phyloP scores from a whole-genome alignment of 2,888 invertebrate species.

The Cataglyphis cursor region DNA sequence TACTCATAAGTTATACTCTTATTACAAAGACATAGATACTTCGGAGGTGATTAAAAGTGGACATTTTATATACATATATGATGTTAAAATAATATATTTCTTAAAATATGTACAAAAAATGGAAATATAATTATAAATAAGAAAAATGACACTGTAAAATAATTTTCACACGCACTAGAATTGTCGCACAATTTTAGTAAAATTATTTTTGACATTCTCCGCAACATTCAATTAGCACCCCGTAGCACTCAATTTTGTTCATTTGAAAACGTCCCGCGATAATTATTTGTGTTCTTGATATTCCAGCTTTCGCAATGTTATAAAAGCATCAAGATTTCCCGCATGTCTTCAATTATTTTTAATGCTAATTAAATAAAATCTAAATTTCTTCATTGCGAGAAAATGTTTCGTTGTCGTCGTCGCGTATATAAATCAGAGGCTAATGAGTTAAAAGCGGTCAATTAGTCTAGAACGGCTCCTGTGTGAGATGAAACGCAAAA shows the following conservation, averaged over 20 bases:
- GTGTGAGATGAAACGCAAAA: slow-evolving; percentile 1
- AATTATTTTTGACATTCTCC: not conserved
- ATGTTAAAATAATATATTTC: not conserved
- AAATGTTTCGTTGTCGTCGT: not conserved
- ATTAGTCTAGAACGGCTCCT: not conserved
- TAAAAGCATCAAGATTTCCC: not conserved
- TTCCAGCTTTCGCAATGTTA: not conserved
- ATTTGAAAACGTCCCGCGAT: not conserved
- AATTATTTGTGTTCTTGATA: not conserved
- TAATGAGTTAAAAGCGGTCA: slow-evolving; percentile 7
- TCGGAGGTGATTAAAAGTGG: not conserved
- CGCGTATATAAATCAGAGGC: not conserved
- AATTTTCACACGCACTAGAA: too few species aligned
- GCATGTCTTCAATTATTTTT: not conserved
- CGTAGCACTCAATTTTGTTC: not conserved
- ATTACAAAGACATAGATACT: too few species aligned
- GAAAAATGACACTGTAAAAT: not conserved
- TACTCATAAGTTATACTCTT: too few species aligned
- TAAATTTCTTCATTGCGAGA: not conserved
- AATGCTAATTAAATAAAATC: not conserved
- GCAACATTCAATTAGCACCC: too few species aligned
- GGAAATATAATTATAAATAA: not conserved
- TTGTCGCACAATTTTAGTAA: not conserved
- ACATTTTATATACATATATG: not conserved
- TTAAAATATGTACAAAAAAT: too few species aligned